Base-by-base conservation (phyloP, 2,797 vertebrate genomes). In the Fistularia tabacaria region DNA sequence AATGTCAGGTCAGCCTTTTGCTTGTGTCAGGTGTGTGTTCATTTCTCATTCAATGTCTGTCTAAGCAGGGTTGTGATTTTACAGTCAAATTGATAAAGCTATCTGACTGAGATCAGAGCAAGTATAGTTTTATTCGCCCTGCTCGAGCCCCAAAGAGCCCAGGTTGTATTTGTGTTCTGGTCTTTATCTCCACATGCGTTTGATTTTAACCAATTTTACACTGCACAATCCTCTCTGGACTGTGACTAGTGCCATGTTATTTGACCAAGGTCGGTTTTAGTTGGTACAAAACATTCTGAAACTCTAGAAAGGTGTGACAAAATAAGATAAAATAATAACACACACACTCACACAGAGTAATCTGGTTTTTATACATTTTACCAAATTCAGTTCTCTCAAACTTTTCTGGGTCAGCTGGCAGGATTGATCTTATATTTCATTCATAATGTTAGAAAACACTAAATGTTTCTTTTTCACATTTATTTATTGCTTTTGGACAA, bases 171-270 rank as follows among this genome's bases (percentile, higher is more conserved):
- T 10, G 12, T 49, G 47, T 11, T 49, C 7, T 49, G 14, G 13
- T 3, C 51, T 46, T 60, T 67, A 14, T 70, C 43, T n/a, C 47
- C 36, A 9, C 46, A 39, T 68, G 64, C 55, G 43, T 80, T 74
- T 77, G 68, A 73, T 73, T 66, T 57, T 55, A 68, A 76, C 83
- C 83, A 89, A 80, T 84, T 88, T 86, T 81, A 79, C 71, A 65
- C 57, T 59, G 51, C 57, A 38, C 68, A 62, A 75, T 52, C 62
- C 67, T 60, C 51, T 53, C 68, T 67, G 50, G 69, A 44, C 61
- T 77, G 37, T 58, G 71, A 80, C 69, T 62, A 54, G 44, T 40
- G 80, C 87, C 86, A 89, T 57, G 62, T 7, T 25, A 25, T 49
- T 12, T 58, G 8, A 48, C 14, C 50, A 44, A 7, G 13, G 39